phyloP scores from a whole-genome alignment of 2,797 vertebrate genomes.

The Lycodopsis pacificus region DNA sequence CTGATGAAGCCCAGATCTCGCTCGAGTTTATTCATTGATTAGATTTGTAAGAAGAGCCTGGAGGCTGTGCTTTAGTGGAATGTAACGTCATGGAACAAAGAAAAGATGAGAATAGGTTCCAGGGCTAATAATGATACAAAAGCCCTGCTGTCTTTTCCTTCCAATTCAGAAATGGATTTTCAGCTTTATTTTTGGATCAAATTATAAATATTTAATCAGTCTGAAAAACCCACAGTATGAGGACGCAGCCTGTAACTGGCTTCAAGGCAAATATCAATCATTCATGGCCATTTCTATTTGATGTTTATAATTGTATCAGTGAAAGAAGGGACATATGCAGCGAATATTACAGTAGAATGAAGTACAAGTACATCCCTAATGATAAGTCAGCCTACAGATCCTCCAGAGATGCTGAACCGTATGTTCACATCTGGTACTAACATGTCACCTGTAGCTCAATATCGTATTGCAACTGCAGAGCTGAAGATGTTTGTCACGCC shows the following conservation, averaged over 20 bases:
- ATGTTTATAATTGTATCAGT: slow-evolving; percentile 32
- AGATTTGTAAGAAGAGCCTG: slow-evolving; percentile 31
- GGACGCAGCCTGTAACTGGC: slow-evolving; percentile 57
- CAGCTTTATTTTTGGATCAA: slow-evolving; percentile 78
- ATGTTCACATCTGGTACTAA: not conserved
- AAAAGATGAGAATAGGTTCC: slow-evolving; percentile 31
- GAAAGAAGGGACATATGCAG: not conserved
- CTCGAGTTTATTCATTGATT: slow-evolving; percentile 26
- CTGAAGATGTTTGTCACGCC: not conserved
- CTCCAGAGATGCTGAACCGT: not conserved
- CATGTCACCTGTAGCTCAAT: not conserved
- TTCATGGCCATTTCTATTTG: slow-evolving; percentile 59
- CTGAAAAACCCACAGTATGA: slow-evolving; percentile 62
- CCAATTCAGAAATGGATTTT: slow-evolving; percentile 67
- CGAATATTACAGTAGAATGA: not conserved
- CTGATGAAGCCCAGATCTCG: not conserved
- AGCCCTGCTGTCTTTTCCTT: slow-evolving; percentile 45
- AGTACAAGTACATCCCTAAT: not conserved
- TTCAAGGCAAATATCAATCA: slow-evolving; percentile 66
- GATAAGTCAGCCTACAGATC: not conserved
- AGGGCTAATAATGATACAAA: slow-evolving; percentile 49
- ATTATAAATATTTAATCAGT: slow-evolving; percentile 82
- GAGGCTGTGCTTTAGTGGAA: slow-evolving; percentile 4
- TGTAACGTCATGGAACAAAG: slow-evolving; percentile 29
- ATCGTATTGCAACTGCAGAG: not conserved